Evolutionary conservation across 2,888 invertebrate genomes (phyloP), one percentile per base, ranked within the genome.

Genomic region (Frankliniella intonsa): DNA sequence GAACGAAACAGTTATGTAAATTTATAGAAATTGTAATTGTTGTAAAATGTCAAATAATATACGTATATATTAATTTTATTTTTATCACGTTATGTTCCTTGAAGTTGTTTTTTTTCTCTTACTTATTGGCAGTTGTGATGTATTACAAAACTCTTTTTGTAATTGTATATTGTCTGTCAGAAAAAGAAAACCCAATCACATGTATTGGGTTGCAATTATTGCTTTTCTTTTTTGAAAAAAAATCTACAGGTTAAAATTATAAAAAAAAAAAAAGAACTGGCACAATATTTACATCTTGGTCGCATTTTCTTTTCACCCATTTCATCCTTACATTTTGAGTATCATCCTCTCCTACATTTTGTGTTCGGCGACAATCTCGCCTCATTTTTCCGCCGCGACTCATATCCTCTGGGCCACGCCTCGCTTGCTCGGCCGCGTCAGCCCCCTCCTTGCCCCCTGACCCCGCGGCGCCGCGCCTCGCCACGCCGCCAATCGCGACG

Each of bases 11-110:
- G 25, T 76, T 22, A 76, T 76, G 69, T 76, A 76, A 8, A 12
- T 76, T 76, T 22, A 25, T 38, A 38, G 38, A 76, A 76, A 22
- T 22, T 76, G 69, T 76, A 76, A 76, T n/a, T 76, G 25, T 22
- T 76, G 69, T 76, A 76, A 2, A 76, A 22, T 76, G 69, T 76
- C 69, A 76, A 76, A 76, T 22, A 25, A 76, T 55, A 55, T 55
- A 14, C 55, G 12, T 38, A 38, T 19, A 76, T 76, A 76, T 76
- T 76, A 76, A 76, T 76, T 76, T 76, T 76, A 76, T 76, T 76
- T 76, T 76, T 76, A 76, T 76, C 69, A 76, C 69, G 25, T 76
- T 76, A 76, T 76, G 69, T 76, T 76, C 69, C 69, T 76, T 76
- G 55, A 55, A 19, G 55, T 55, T 76, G 69, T 22, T 76, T n/a